Base-by-base conservation (phyloP, 2,888 invertebrate species). In the Melinopterus prodromus region DNA sequence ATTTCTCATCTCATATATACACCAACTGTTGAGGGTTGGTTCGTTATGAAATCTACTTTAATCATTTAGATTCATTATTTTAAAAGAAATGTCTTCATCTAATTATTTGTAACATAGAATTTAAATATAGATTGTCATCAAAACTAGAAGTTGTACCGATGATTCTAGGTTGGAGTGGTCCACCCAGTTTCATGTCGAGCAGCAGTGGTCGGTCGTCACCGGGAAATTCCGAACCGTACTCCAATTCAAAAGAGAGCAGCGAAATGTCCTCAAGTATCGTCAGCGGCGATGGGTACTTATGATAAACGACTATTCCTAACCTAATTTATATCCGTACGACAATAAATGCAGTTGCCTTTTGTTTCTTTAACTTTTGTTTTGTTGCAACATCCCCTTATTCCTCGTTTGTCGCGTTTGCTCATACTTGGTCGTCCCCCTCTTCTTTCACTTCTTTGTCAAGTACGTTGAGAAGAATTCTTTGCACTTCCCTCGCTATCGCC, bases 181-280 rank as follows among this genome's bases (percentile, higher is more conserved):
- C 97, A 6, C 96, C 96, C 0, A 97, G 96, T 79, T 93, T 95
- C 77, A 92, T 96, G 78, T 97, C 97, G 0, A 92, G 92, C 77
- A 92, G 92, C 77, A 93, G 93, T 36, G 96, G 97, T 0, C 96
- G 96, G 0, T 97, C 97, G 0, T 97, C 97, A 38, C 94, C 94
- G 84, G 93, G 93, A 16, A 90, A 92, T 87, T 91, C 92, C 14
- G 92, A 93, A 86, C 90, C 91, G 7, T 91, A 93, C 87, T 88
- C 91, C 85, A 88, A 90, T 87, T 87, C 91, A 2, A 92, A 92
- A 82, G 92, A 92, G 84, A 92, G 92, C 85, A 92, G 92, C 83
- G 91, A 92, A 84, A 92, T 93, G 90, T 89, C 89, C 1, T 91
- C 92, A 77, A 93, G 93, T 86, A 88, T 93, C 80, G 90, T 93